Percentiles rank a stretch among this genome's conserved stretches.
Conservation (phyloP, 2,797 vertebrate genomes). For the Ammospiza maritima region DNA sequence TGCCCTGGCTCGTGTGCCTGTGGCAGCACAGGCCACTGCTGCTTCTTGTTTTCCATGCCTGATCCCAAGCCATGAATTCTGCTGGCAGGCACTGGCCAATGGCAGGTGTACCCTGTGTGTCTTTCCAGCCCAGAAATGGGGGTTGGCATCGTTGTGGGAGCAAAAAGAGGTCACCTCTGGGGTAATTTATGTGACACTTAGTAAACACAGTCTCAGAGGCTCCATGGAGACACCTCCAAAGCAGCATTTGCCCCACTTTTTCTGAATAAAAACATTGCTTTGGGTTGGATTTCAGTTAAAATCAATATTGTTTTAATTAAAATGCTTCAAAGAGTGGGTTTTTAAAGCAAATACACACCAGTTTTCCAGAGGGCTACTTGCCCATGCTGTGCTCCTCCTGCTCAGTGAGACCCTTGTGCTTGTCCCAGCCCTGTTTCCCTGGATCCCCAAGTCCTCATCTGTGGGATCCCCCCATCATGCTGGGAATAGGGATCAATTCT, state of each 20-base stretch:
- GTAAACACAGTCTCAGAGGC: background rate
- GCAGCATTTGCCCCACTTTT: background rate
- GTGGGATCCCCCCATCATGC: fast-evolving
- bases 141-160: background rate
- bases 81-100: background rate
- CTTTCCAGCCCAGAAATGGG: background rate
- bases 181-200: background rate
- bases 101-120: background rate
- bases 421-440: fast-evolving
- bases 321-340: background rate
- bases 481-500: background rate
- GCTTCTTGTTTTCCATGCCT: background rate
- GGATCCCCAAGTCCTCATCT: background rate
- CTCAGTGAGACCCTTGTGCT: background rate
- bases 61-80: background rate
- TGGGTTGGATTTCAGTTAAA: background rate
- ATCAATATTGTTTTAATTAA: slow-evolving; percentile 42
- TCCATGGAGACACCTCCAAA: background rate
- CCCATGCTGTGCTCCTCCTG: background rate
- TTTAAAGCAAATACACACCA: background rate
- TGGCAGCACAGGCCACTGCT: fast-evolving
- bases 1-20: background rate
- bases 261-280: background rate
- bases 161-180: background rate
- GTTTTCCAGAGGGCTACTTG: background rate